These are phyloP conservation scores for Mactromeris polynyma DNA, from an alignment of 2,888 invertebrate species.

Conservation along the genomic window DNA sequence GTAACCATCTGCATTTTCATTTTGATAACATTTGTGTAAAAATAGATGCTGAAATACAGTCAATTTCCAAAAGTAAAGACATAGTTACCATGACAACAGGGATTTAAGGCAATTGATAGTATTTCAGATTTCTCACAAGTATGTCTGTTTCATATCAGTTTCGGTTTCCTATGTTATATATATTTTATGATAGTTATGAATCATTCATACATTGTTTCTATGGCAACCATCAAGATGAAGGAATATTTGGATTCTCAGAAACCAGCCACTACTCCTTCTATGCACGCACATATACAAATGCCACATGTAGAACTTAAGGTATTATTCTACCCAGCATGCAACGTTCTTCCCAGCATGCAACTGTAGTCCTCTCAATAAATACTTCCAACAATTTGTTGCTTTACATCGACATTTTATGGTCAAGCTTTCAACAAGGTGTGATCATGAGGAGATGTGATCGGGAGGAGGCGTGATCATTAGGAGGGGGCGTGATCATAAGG, in stretches of 20 bases:
- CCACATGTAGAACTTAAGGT: slow-evolving; percentile 63
- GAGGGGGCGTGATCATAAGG: too few species aligned
- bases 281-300: slow-evolving; percentile 55
- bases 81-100: too few species aligned
- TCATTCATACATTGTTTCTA: slow-evolving; percentile 6
- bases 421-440: too few species aligned
- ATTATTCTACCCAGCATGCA: slow-evolving; percentile 27
- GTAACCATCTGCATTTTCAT: too few species aligned
- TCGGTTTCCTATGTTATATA: background rate
- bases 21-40: too few species aligned
- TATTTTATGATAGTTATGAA: background rate
- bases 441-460: too few species aligned
- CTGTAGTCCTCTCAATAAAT: background rate
- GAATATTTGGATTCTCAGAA: slow-evolving; percentile 41
- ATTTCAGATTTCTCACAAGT: background rate
- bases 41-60: too few species aligned
- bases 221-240: slow-evolving; percentile 38
- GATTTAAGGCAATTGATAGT: too few species aligned
- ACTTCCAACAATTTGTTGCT: background rate
- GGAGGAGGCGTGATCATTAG: too few species aligned
- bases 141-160: background rate
- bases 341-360: slow-evolving; percentile 12
- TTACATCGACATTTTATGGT: background rate
- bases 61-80: too few species aligned
- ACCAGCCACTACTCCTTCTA: background rate